These are phyloP conservation scores for Sesamia nonagrioides DNA, from an alignment of 1,140 invertebrate genomes.

Conservation along the genomic window DNA sequence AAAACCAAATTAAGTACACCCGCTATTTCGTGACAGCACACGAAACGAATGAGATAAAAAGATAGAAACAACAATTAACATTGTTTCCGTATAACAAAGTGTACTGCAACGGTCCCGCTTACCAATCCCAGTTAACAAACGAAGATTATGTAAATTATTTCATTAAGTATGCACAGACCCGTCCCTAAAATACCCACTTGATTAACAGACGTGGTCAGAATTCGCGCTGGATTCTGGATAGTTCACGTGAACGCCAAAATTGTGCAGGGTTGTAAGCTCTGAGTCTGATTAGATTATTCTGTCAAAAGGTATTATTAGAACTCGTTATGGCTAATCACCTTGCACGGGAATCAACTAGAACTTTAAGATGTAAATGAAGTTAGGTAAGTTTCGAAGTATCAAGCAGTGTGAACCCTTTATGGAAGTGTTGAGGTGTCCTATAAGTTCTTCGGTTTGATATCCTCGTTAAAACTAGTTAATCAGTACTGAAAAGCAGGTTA, in stretches of 20 bases:
- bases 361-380: not conserved
- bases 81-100: slow-evolving; percentile 21
- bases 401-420: not conserved
- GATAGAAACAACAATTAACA: slow-evolving; percentile 34
- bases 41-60: slow-evolving; percentile 34
- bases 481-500: not conserved
- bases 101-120: slow-evolving; percentile 37
- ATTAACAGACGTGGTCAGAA: slow-evolving; percentile 60
- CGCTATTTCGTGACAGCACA: slow-evolving; percentile 2
- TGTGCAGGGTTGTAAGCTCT: slow-evolving; percentile 11
- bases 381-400: not conserved
- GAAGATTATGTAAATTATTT: slow-evolving; percentile 68
- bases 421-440: not conserved
- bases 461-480: too few species aligned
- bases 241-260: slow-evolving; percentile 35
- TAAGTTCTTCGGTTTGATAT: not conserved
- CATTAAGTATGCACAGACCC: slow-evolving; percentile 60
- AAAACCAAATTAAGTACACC: slow-evolving; percentile 16
- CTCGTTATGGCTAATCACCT: not conserved
- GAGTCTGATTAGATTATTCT: not conserved
- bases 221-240: slow-evolving; percentile 51
- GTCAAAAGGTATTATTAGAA: not conserved
- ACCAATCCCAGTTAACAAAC: slow-evolving; percentile 61
- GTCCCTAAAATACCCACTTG: slow-evolving; percentile 60
- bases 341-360: not conserved